Conservation (phyloP, 2,113 vertebrate species). For the Myrmecophaga tridactyla region DNA sequence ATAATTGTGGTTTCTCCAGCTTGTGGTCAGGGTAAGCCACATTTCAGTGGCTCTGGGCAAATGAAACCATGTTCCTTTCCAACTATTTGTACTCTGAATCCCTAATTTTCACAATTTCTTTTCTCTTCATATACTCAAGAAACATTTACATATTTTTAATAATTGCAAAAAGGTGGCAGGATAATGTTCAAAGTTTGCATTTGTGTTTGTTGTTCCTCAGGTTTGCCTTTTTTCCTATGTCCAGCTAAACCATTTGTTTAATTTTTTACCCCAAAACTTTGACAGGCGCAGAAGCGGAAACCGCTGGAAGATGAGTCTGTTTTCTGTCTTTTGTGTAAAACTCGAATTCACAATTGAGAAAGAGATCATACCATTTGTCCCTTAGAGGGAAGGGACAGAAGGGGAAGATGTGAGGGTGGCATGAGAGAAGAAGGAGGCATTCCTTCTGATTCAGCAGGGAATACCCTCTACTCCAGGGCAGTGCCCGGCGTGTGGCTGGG, state of each 20-base stretch:
- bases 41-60: not conserved
- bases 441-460: not conserved
- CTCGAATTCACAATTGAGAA: not conserved
- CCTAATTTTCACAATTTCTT: not conserved
- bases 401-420: not conserved
- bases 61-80: not conserved
- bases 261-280: not conserved
- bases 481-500: accelerated
- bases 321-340: not conserved
- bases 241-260: not conserved
- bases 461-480: accelerated
- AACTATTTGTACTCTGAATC: not conserved
- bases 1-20: not conserved
- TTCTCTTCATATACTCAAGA: not conserved
- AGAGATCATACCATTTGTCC: not conserved
- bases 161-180: not conserved
- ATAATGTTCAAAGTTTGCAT: not conserved
- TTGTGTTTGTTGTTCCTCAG: not conserved
- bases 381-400: not conserved
- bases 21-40: not conserved
- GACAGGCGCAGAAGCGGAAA: too few relatives aligned
- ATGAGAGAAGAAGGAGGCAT: not conserved
- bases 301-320: not conserved
- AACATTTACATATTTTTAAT: not conserved
- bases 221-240: not conserved